Base-by-base conservation (phyloP, 1,140 invertebrate species). In the Drosophila bocqueti region DNA sequence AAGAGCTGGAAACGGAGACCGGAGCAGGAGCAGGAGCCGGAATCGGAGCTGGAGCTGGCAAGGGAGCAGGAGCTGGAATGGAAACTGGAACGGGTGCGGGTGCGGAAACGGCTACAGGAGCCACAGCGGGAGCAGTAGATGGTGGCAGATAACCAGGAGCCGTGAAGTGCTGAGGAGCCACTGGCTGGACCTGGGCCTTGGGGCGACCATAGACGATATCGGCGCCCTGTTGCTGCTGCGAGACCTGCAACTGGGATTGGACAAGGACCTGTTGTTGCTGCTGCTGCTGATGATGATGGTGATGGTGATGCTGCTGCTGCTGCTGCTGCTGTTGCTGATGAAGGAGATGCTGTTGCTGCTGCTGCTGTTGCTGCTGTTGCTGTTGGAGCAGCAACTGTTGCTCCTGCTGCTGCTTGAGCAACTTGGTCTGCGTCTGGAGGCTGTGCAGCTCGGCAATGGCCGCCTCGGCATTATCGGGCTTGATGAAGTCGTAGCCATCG, bases 381-480 rank as follows among this genome's bases (percentile, higher is more conserved):
- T 68, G 75, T 18, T 68, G 68, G 9, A 67, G 18, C 3, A 49
- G 54, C 31, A 66, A 66, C 16, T 71, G 65, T 36, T 63, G 62
- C 26, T 84, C 78, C 29, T 85, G 82, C 59, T 85, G 84, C 54
- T 90, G 78, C 42, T 89, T 85, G 1, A 89, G 74, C 58, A 90
- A 42, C 15, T 83, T 78, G 16, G 80, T 87, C 63, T 87, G 81
- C 10, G 80, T 81, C 54, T 87, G 84, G 54, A 90, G 67, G 29
- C 82, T 91, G 55, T 91, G 89, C n/a, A 91, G 68, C 65, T 91
- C 89, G 9, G 89, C 89, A 66, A 91, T 91, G 21, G 89, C 89
- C n/a, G 81, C 89, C 68, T 91, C 90, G 15, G 76, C 55, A 45
- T 87, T 90, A 2, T 90, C 89, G 6, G 89, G 89, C 29, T 91